Evolutionary conservation across 1,140 invertebrate genomes (phyloP), one percentile per base, ranked within the genome.

Genomic region (Sinonovacula constricta): DNA sequence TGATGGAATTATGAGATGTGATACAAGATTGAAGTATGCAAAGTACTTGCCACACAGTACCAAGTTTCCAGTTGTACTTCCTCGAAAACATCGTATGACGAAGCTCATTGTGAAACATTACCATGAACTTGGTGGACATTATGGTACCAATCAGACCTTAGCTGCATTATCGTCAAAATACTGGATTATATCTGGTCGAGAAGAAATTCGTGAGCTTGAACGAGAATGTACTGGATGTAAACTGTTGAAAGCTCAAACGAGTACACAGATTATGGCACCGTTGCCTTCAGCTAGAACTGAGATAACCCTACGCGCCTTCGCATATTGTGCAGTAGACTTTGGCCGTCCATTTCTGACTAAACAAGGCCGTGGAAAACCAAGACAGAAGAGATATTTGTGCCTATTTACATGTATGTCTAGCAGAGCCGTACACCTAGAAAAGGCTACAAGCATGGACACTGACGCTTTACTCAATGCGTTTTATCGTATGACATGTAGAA

Each of bases 251-350:
- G 31, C 53, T 4, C 51, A 70, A 53, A 5, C 66, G 15, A 18
- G 10, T 3, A 30, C 15, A 30, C 76, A 68, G 28, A 45, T 70
- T n/a, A 71, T 79, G 76, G 76, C 36, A 36, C 76, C 75, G 33
- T 24, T 78, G 2, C 36, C 75, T 14, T 18, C 14, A 2, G 2
- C 4, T 10, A 18, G 66, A 2, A 12, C 54, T 3, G 22, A 39
- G 14, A 1, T 14, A 4, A 51, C 60, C 12, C 24, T 66, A 0
- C 1, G 63, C 2, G 36, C 60, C 7, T 76, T 76, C 34, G 39
- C 49, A 56, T 39, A 54, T 14, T 56, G 45, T 14, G 60, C 24
- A 3, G 62, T 76, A 2, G 74, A 77, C 30, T 77, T 34, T 36
- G 74, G 63, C 0, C 63, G 74, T 7, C 74, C 62, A 24, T 77